Evolutionary conservation across 2,797 vertebrate species (phyloP).

Genomic region (Scomberomorus guttatus): DNA sequence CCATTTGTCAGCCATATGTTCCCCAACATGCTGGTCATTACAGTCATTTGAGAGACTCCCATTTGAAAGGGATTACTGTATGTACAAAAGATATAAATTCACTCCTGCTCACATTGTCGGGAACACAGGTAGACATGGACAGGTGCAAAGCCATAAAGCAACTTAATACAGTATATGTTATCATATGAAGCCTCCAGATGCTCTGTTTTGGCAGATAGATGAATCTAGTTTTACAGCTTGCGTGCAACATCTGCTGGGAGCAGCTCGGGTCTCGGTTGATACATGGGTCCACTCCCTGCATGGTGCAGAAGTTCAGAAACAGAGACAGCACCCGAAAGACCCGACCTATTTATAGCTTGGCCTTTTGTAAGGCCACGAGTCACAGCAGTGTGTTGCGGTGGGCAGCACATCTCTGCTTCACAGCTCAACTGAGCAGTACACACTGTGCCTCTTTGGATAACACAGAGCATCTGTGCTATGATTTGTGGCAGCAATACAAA

Average conservation of each 20-base stretch:
- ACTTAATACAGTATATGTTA: not conserved
- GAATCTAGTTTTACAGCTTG: conserved; percentile 39
- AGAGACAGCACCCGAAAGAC: conserved; percentile 38
- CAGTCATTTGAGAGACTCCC: too few species aligned
- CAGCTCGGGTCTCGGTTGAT: conserved; percentile 36
- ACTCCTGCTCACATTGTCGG: not conserved
- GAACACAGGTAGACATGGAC: not conserved
- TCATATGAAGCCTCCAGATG: not conserved
- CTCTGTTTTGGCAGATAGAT: not conserved
- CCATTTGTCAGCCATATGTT: too few species aligned
- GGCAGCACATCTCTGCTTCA: conserved; percentile 5
- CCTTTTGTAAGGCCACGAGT: conserved; percentile 59
- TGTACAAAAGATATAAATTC: too few species aligned
- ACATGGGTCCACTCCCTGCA: conserved; percentile 36
- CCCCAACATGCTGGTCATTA: too few species aligned
- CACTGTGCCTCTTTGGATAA: not conserved
- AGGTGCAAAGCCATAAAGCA: not conserved
- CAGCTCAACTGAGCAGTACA: not conserved
- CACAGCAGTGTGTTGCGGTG: conserved; percentile 25
- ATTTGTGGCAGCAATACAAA: too few species aligned
- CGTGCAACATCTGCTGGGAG: conserved; percentile 58
- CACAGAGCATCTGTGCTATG: not conserved
- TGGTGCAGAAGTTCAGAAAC: conserved; percentile 42
- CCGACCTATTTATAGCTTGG: conserved; percentile 70
- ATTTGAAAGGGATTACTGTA: too few species aligned